Evolutionary conservation across 2,113 vertebrate species (phyloP), one percentile per base, ranked within the genome.

Genomic region (Macroglossus sobrinus): DNA sequence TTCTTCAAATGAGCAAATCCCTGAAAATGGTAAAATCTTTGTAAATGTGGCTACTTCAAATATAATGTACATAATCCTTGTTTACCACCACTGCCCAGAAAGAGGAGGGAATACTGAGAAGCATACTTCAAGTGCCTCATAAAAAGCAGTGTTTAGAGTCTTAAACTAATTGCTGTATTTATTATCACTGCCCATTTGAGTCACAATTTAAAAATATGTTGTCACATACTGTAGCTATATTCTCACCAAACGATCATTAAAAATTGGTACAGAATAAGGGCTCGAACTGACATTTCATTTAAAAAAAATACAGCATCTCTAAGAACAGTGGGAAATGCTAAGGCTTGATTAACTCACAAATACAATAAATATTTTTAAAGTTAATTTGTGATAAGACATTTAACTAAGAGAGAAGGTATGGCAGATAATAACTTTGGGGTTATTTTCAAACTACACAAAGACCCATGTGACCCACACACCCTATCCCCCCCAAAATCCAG

Each of bases 311-410:
- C 5, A 90, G 35, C 19, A 89, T 24, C 12, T 91, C 64, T 64
- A 84, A 78, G 38, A 87, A 87, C 33, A n/a, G 53, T 88, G 28
- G 61, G 10, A 93, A 76, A 95, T 85, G 35, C 22, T 64, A 75
- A 84, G 43, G 24, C 57, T 63, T 84, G 30, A 88, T 80, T 64
- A 92, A 82, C 7, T 95, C 55, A 78, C 53, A 94, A 93, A 75
- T 88, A 91, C 43, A 82, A 53, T 22, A 74, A 89, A 50, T 47
- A 79, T 24, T 88, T 96, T 92, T n/a, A 86, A 96, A 64, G 47
- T 63, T 43, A 68, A 47, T 63, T 35, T 89, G 50, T 87, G 74
- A 21, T 84, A 93, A 84, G 16, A 93, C n/a, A 59, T 40, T 81
- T 5, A 79, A 92, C 7, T 66, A 91, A 47, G 24, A 57, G 35